Percentiles rank a stretch among this genome's conserved stretches.
phyloP scores from a whole-genome alignment of 1,140 invertebrate genomes.

The Ceratina japonica region DNA sequence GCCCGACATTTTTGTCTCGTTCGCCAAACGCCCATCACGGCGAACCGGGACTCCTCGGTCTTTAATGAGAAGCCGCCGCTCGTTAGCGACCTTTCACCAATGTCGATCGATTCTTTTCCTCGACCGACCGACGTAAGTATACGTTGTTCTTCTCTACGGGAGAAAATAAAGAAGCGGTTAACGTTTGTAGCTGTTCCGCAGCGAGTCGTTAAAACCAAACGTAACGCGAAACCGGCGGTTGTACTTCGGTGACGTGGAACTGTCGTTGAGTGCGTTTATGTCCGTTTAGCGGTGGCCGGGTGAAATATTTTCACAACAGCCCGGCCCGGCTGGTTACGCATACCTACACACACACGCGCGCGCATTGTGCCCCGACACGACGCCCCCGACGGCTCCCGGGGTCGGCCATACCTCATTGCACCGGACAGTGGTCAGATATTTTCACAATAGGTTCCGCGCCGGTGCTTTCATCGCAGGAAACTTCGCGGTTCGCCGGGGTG shows the following conservation, averaged over 20 bases:
- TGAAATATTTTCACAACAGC: slow-evolving; percentile 58
- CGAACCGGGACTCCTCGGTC: slow-evolving; percentile 6
- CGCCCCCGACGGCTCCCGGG: slow-evolving; percentile 60
- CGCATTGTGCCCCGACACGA: slow-evolving; percentile 47
- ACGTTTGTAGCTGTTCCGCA: not conserved
- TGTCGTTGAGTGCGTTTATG: slow-evolving; percentile 62
- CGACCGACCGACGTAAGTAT: no score
- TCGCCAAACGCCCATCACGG: slow-evolving; percentile 2
- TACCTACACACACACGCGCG: not conserved
- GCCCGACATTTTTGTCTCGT: not conserved
- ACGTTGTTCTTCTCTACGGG: no score
- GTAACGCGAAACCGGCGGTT: slow-evolving; percentile 34
- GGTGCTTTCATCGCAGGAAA: slow-evolving; percentile 76
- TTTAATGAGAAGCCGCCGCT: slow-evolving; percentile 35
- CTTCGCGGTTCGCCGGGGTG: slow-evolving; percentile 72
- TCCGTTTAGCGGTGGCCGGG: slow-evolving; percentile 56
- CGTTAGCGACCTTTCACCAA: not conserved
- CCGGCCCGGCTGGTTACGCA: slow-evolving; percentile 22
- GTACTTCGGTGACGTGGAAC: slow-evolving; percentile 51
- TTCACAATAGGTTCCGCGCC: slow-evolving; percentile 76
- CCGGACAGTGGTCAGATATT: slow-evolving; percentile 78
- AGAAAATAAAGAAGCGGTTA: not conserved
- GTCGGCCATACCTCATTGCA: slow-evolving; percentile 74
- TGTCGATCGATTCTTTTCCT: slow-evolving; percentile 22
- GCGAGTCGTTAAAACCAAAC: slow-evolving; percentile 42